phyloP scores from a whole-genome alignment of 2,113 vertebrate genomes.

The Peromyscus maniculatus region DNA sequence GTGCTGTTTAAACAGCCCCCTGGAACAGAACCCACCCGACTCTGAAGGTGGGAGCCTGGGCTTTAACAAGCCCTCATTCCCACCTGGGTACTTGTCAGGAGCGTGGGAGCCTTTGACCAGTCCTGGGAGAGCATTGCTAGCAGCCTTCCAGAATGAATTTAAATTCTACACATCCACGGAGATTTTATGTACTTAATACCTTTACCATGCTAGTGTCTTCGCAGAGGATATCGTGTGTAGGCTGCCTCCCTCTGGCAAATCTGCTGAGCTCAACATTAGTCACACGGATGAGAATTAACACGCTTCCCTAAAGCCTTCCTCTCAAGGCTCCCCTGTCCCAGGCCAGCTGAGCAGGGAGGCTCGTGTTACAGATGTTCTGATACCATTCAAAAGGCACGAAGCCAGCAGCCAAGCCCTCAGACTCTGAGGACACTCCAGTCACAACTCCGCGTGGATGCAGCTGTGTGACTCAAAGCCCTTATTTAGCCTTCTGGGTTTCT shows the following conservation, averaged over 20 bases:
- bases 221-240: neutral
- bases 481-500: conserved; percentile 52
- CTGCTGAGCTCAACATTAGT: neutral
- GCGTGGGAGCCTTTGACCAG: neutral
- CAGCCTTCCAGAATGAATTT: neutral
- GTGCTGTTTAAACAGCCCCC: neutral
- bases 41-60: neutral
- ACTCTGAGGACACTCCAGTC: neutral
- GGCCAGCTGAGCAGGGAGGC: neutral
- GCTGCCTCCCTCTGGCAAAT: neutral
- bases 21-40: neutral
- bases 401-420: neutral
- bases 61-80: neutral
- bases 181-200: neutral
- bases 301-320: neutral
- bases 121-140: neutral
- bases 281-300: neutral
- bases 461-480: conserved; percentile 30
- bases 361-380: neutral
- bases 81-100: neutral
- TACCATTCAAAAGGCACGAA: neutral
- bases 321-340: neutral
- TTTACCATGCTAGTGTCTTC: neutral
- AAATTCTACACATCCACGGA: neutral
- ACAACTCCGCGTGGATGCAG: neutral